Evolutionary conservation across 2,888 invertebrate species (phyloP).

Genomic region (Dryobota labecula): DNA sequence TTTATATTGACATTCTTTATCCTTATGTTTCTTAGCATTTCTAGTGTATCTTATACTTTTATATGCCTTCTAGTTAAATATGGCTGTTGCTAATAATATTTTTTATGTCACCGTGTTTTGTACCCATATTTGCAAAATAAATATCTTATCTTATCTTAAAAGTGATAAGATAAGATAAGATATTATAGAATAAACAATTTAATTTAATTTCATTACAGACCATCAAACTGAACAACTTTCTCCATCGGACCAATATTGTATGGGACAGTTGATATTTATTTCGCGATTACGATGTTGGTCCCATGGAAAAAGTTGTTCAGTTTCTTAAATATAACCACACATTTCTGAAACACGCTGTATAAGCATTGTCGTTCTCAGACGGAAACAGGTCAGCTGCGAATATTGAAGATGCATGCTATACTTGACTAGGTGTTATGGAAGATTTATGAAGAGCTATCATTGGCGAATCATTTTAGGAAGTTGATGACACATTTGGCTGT

Average conservation of each 20-base stretch:
- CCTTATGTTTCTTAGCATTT: too few species aligned
- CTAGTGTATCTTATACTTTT: too few species aligned
- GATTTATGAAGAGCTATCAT: conserved; percentile 18
- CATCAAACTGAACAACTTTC: neutral
- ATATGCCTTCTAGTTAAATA: too few species aligned
- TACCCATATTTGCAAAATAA: too few species aligned
- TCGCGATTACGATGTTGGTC: neutral
- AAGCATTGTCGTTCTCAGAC: conserved; percentile 50
- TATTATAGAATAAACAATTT: too few species aligned
- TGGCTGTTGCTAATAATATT: too few species aligned
- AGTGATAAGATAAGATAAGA: too few species aligned
- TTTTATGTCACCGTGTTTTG: too few species aligned
- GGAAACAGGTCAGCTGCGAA: conserved; percentile 55
- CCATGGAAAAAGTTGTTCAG: neutral
- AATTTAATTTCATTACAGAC: too few species aligned
- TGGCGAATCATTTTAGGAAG: neutral
- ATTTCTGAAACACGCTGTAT: conserved; percentile 12
- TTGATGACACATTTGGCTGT: neutral
- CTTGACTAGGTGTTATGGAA: conserved; percentile 5
- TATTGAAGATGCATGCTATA: conserved; percentile 44
- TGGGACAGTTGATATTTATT: neutral
- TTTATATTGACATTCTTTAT: too few species aligned
- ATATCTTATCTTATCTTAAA: too few species aligned
- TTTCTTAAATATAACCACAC: neutral
- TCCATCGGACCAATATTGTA: neutral